A percentile compares a stretch with the other conserved stretches of the same genome.
phyloP scores from a whole-genome alignment of 2,113 vertebrate species.

The Bufo bufo region DNA sequence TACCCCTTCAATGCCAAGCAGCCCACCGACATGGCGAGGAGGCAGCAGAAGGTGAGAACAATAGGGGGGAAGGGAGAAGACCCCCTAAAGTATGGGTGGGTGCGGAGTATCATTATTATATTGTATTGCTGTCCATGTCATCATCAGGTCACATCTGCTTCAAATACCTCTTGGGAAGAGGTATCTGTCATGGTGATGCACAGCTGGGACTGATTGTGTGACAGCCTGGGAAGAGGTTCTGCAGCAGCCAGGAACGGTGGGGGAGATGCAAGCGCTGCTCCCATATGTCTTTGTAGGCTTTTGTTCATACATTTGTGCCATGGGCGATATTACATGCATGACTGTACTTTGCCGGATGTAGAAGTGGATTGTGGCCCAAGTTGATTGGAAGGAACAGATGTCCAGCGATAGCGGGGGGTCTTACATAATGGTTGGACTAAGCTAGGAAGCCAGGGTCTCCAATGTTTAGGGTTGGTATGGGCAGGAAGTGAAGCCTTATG shows the following conservation, averaged over 20 bases:
- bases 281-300: not conserved
- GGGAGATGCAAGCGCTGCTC: not conserved
- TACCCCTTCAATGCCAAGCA: conserved; percentile 92
- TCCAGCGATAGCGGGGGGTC: conserved; percentile 1
- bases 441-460: conserved; percentile 18
- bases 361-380: not conserved
- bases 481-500: not conserved
- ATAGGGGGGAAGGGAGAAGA: not conserved
- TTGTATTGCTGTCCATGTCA: not conserved
- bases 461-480: not conserved
- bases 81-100: not conserved
- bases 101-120: not conserved
- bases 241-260: conserved; percentile 1
- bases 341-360: not conserved
- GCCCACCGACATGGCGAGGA: conserved; percentile 89
- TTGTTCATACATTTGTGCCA: not conserved
- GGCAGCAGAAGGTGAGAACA: conserved; percentile 89
- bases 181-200: not conserved
- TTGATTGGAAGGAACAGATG: conserved; percentile 9
- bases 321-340: not conserved
- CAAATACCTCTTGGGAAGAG: not conserved
- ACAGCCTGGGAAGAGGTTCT: conserved; percentile 31
- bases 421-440: conserved; percentile 7
- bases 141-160: conserved; percentile 1
- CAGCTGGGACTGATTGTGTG: not conserved